Evolutionary conservation across 1,140 invertebrate genomes (phyloP).

Genomic region (Drosophila repletoides): DNA sequence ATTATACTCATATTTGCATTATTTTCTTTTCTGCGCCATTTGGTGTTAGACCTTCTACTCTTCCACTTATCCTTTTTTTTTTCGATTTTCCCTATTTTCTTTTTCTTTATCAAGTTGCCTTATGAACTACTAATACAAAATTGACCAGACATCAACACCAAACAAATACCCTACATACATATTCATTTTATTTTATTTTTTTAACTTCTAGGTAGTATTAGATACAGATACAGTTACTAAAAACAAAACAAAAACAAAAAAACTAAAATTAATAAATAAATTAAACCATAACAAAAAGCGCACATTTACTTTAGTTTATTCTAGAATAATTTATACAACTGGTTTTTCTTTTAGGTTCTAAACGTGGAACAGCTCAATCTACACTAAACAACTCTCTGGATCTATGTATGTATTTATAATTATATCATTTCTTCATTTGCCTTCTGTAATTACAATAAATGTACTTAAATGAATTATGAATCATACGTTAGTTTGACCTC

Average conservation of each 20-base stretch:
- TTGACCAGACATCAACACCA: conserved; percentile 72
- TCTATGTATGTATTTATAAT: conserved; percentile 17
- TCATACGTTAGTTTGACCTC: no score
- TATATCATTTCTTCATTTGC: no score
- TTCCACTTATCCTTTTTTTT: conserved; percentile 16
- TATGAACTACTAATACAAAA: conserved; percentile 50
- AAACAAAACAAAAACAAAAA: conserved; percentile 53
- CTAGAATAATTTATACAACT: conserved; percentile 52
- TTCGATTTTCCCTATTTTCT: neutral
- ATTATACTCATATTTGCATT: conserved; percentile 64
- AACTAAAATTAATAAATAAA: conserved; percentile 26
- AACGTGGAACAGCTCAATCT: conserved; percentile 57
- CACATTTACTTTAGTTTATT: conserved; percentile 40
- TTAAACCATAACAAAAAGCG: conserved; percentile 55
- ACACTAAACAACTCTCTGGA: conserved; percentile 7
- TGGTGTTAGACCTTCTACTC: conserved; percentile 67
- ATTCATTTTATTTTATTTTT: no score
- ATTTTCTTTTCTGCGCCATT: conserved; percentile 18
- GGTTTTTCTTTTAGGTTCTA: conserved; percentile 62
- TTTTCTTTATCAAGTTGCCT: neutral
- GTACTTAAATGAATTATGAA: no score
- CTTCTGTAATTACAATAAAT: no score
- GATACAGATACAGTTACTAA: conserved; percentile 55
- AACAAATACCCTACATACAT: conserved; percentile 55
- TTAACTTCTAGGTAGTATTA: conserved; percentile 71